A percentile compares a stretch with the other conserved stretches of the same genome.
phyloP scores from a whole-genome alignment of 2,797 vertebrate species.

The Spea hammondii region DNA sequence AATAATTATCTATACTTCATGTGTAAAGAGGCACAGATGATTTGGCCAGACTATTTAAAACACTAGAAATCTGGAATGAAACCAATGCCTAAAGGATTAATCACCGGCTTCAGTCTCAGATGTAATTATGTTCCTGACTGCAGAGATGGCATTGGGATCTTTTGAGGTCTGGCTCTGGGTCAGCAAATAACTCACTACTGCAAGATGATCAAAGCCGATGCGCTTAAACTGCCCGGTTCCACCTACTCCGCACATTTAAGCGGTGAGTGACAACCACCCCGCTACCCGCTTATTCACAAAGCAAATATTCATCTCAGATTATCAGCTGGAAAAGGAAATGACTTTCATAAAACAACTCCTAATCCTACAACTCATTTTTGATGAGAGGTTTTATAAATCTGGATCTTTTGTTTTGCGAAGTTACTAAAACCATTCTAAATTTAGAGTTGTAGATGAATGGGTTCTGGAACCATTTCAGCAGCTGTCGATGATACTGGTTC shows the following conservation, averaged over 20 bases:
- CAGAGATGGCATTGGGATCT: background rate
- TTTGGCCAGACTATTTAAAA: background rate
- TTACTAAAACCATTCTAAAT: too few species aligned
- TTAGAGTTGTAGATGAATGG: too few species aligned
- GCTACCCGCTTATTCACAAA: background rate
- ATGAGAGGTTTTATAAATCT: too few species aligned
- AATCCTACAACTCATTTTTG: too few species aligned
- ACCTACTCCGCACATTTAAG: background rate
- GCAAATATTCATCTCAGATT: too few species aligned
- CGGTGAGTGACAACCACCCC: background rate
- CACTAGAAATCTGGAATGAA: background rate
- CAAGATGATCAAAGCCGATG: background rate
- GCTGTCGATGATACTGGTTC: too few species aligned
- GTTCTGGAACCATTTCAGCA: too few species aligned
- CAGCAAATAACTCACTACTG: slow-evolving; percentile 4
- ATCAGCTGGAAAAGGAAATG: too few species aligned
- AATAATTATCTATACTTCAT: slow-evolving; percentile 5
- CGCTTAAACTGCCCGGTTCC: background rate
- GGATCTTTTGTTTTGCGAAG: too few species aligned
- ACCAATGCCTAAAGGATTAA: slow-evolving; percentile 12
- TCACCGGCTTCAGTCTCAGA: background rate
- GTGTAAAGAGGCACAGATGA: background rate
- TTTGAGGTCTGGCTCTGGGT: slow-evolving; percentile 1
- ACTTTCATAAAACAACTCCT: too few species aligned
- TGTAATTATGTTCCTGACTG: background rate